A percentile compares a stretch with the other conserved stretches of the same genome.
Conservation (phyloP, 1,140 invertebrate genomes). For the Argopecten irradians region DNA sequence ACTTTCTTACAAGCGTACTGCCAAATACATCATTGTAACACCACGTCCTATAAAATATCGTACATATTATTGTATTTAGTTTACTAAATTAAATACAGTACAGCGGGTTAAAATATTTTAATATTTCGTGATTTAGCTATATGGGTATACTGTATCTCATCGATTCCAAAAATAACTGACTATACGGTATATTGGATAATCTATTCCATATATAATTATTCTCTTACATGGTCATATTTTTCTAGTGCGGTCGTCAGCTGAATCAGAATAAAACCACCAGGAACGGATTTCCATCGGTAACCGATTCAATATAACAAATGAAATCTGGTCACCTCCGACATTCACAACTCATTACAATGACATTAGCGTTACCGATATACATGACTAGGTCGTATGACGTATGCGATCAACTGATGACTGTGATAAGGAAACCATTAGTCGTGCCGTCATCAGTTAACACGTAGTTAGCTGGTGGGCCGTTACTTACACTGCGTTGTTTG, state of each 20-base stretch:
- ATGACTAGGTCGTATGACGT: not conserved
- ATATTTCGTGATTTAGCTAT: too few relatives aligned
- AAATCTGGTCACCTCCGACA: not conserved
- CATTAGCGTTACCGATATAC: not conserved
- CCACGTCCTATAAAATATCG: too few relatives aligned
- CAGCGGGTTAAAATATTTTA: too few relatives aligned
- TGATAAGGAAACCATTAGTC: not conserved
- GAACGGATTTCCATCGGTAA: not conserved
- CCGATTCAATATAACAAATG: not conserved
- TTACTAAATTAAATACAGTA: too few relatives aligned
- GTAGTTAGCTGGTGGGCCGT: not conserved
- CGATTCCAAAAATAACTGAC: too few relatives aligned
- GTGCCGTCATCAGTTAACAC: not conserved
- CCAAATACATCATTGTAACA: too few relatives aligned
- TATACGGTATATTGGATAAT: too few relatives aligned
- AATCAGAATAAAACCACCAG: not conserved
- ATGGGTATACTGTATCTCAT: too few relatives aligned
- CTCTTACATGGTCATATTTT: not conserved
- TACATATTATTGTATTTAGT: too few relatives aligned
- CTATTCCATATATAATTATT: too few relatives aligned
- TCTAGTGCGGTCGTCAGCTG: not conserved
- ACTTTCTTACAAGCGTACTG: too few relatives aligned
- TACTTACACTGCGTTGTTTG: not conserved
- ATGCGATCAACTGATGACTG: not conserved
- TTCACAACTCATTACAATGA: slow-evolving; percentile 11